Conservation (phyloP, 2,113 vertebrate genomes). For the Sus scrofa region DNA sequence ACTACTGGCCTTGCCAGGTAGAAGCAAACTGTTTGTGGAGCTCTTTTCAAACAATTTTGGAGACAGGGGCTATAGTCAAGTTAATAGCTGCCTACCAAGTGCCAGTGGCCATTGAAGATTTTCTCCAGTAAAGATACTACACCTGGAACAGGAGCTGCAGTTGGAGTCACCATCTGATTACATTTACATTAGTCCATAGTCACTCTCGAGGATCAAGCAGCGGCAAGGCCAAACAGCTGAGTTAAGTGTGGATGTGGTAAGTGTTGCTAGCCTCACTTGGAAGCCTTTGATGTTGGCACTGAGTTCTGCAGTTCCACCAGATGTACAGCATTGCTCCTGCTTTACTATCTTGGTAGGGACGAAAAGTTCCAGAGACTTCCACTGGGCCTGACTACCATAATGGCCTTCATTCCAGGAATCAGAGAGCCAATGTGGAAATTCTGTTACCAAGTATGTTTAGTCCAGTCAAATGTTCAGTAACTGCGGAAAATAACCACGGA, state of each 20-base stretch:
- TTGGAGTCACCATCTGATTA: background rate
- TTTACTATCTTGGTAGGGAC: background rate
- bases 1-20: background rate
- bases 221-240: background rate
- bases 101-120: background rate
- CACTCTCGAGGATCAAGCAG: background rate
- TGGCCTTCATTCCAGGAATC: background rate
- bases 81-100: background rate
- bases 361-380: background rate
- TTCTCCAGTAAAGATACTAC: background rate
- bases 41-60: background rate
- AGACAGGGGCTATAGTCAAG: background rate
- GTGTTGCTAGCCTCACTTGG: background rate
- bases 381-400: background rate
- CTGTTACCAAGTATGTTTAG: background rate
- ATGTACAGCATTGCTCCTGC: background rate
- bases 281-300: background rate
- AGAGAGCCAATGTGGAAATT: background rate
- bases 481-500: background rate
- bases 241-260: background rate
- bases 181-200: background rate
- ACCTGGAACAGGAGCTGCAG: background rate
- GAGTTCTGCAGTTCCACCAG: background rate
- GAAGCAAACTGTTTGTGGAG: background rate
- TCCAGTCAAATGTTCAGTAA: background rate